Conservation (phyloP, 2,113 vertebrate genomes). For the Hippopotamus amphibius region DNA sequence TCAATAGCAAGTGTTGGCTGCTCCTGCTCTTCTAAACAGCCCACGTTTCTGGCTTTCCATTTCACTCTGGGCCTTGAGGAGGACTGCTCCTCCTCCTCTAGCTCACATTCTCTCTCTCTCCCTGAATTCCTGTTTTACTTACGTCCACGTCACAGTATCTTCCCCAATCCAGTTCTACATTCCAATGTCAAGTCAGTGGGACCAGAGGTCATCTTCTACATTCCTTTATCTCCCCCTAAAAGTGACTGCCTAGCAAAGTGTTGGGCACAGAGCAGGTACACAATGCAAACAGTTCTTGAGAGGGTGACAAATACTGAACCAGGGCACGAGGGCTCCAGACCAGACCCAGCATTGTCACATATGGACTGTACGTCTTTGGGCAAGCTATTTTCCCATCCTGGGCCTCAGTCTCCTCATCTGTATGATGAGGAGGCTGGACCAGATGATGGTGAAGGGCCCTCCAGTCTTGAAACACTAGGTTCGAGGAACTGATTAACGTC, state of each 20-base stretch:
- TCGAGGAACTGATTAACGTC: slow-evolving; percentile 58
- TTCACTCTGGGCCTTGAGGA: neutral
- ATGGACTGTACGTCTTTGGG: neutral
- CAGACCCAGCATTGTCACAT: neutral
- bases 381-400: neutral
- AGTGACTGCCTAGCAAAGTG: neutral
- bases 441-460: neutral
- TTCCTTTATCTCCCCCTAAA: neutral
- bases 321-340: neutral
- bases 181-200: neutral
- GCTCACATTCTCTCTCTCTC: neutral
- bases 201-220: neutral
- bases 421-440: neutral
- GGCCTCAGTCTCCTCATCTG: neutral
- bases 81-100: neutral
- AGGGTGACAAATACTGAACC: neutral
- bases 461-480: slow-evolving; percentile 14
- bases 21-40: neutral
- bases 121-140: slow-evolving; percentile 14
- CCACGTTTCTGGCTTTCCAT: neutral
- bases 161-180: neutral
- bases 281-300: neutral
- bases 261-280: neutral
- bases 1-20: neutral
- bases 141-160: neutral